Evolutionary conservation across 2,797 vertebrate genomes (phyloP).

Genomic region (Rhabdomys pumilio): DNA sequence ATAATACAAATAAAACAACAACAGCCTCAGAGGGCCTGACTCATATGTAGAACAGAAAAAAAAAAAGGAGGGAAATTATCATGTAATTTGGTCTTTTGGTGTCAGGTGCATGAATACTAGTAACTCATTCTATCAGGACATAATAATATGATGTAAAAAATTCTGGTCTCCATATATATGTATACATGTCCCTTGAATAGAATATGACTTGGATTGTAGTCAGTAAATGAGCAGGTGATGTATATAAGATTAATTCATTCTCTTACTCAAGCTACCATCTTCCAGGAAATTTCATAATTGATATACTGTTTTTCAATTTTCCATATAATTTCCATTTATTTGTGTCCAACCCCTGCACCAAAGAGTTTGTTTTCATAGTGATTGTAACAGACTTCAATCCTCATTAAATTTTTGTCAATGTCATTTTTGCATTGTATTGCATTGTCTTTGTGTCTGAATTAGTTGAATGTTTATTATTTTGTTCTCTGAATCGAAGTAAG

Average conservation of each 20-base stretch:
- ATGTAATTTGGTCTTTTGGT: background rate
- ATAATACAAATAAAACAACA: accelerated
- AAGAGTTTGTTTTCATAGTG: conserved; percentile 20
- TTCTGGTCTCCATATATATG: no score
- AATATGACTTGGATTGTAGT: background rate
- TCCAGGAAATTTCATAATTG: background rate
- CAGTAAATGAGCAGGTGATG: background rate
- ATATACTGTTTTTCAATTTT: background rate
- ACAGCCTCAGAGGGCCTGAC: background rate
- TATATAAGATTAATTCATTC: background rate
- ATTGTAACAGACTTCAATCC: background rate
- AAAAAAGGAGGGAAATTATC: background rate
- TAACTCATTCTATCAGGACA: background rate
- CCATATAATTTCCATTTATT: background rate
- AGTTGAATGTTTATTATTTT: background rate
- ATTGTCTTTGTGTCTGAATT: background rate
- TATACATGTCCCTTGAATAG: background rate
- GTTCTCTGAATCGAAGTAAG: background rate
- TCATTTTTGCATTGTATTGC: background rate
- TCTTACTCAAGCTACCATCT: background rate
- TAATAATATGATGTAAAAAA: background rate
- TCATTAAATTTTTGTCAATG: background rate
- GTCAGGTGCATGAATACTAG: background rate
- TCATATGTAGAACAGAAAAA: background rate
- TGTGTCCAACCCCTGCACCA: background rate